Base-by-base conservation (phyloP, 2,113 vertebrate genomes). In the Malurus cyaneus region DNA sequence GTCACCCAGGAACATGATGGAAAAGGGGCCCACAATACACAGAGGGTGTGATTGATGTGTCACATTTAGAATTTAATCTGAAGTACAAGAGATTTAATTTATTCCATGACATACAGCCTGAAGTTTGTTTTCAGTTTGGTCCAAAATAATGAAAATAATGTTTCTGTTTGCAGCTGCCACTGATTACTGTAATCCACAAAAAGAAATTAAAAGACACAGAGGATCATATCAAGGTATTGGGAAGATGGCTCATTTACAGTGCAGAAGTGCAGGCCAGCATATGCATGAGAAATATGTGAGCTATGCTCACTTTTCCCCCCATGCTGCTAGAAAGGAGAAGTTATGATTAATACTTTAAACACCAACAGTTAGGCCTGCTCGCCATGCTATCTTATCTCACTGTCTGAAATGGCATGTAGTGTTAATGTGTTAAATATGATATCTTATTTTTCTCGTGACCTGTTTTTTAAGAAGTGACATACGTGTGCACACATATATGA, bases 381-480 rank as follows among this genome's bases (percentile, higher is more conserved):
- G 49, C 91, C 54, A 76, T 47, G 47, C 59, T 93, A 91, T 95
- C 96, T 95, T 93, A 96, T 95, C 92, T 88, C 52, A 41, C 78
- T 78, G 81, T 94, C 88, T 94, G 66, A 91, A 93, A 89, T 83
- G 85, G 86, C 88, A 95, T 82, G 79, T 82, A 66, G 93, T 92
- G 94, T 77, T 96, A 96, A 96, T 91, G 88, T 93, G 95, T 82
- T 87, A 94, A 97, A 96, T 89, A 88, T 20, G 62, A 71, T 88
- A 94, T 71, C 85, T 86, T 92, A 70, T 52, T 94, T 94, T 88
- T 53, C 89, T 82, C 52, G 42, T 86, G 82, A 86, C 71, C 56
- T 93, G 42, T 70, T 88, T 89, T 79, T 86, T 65, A 82, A 72
- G 71, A 93, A 88, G 42, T 91, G 82, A 49, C 74, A 70, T 77